These are phyloP conservation scores for Chiloscyllium plagiosum DNA, from an alignment of 2,113 vertebrate species.

Conservation along the genomic window DNA sequence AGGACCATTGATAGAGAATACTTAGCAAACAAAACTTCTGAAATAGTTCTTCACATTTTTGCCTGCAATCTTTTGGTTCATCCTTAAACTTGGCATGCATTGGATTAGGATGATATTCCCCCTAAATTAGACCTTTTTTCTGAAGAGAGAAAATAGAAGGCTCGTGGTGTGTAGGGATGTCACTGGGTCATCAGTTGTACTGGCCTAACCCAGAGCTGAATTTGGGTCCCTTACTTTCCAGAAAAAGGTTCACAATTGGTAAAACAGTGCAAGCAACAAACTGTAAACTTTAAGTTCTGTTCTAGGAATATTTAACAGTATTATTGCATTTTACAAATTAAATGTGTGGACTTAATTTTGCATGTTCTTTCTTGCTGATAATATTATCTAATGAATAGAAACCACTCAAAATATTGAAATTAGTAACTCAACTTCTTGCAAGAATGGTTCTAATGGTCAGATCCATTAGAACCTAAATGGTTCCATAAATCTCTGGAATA, in stretches of 20 bases:
- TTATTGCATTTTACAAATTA: neutral
- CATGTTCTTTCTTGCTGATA: neutral
- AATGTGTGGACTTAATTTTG: neutral
- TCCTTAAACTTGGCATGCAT: neutral
- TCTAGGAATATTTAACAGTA: neutral
- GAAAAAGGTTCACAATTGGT: neutral
- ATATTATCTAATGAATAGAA: neutral
- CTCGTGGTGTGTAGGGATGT: neutral
- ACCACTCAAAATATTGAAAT: neutral
- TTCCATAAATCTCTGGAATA: too few species aligned
- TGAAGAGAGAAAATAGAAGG: neutral
- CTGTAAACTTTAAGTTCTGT: neutral
- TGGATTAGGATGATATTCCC: neutral
- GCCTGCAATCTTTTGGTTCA: neutral
- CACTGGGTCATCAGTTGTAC: neutral
- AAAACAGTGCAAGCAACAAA: neutral
- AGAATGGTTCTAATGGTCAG: neutral
- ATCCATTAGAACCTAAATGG: neutral
- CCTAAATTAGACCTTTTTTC: neutral
- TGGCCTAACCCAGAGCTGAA: neutral
- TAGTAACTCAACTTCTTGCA: neutral
- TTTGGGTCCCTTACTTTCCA: neutral
- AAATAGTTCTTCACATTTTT: neutral
- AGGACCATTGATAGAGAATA: neutral
- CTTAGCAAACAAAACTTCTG: neutral